Evolutionary conservation across 1,140 invertebrate genomes (phyloP), one percentile per base, ranked within the genome.

Genomic region (Saccostrea glomerata): DNA sequence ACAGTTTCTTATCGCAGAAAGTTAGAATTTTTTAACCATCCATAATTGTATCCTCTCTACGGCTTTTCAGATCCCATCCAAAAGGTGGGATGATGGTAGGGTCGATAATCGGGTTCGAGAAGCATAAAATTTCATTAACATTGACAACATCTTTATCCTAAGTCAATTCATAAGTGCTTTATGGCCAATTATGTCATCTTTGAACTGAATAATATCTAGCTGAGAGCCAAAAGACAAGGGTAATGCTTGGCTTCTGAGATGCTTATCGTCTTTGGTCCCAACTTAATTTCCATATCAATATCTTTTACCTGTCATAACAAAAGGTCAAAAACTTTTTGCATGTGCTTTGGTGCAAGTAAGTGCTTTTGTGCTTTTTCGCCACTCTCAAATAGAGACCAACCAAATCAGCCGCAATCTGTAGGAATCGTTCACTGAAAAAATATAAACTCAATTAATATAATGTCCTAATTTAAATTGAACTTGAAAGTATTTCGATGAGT

Each of bases 81-180:
- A 77, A 77, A 77, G 70, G 70, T 77, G 70, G 70, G 70, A 77
- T 77, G 70, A 77, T 77, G 70, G 70, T 12, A 77, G 25, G 25
- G 25, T 77, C 70, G 70, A 77, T 77, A 30, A 77, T 77, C 70
- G 70, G 70, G 70, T 30, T 77, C 70, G 70, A 84, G 54, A 84
- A 84, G 40, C 82, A 84, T 84, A 84, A 84, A 84, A 54, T 84
- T 84, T 54, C 54, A 84, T 84, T 84, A 84, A 84, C 40, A 56
- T 60, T 85, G 84, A 85, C 84, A 85, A 63, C 25, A 85, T 40
- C 30, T 58, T 54, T 63, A 85, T 85, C 84, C 84, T 85, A 56
- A 84, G 84, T 85, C 84, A 85, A 60, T 63, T 60, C 30, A 54
- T 85, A 54, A 85, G 84, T 36, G 84, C 55, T 85, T 85, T 85